Conservation (phyloP, 2,888 invertebrate genomes). For the Ariolimax columbianus region DNA sequence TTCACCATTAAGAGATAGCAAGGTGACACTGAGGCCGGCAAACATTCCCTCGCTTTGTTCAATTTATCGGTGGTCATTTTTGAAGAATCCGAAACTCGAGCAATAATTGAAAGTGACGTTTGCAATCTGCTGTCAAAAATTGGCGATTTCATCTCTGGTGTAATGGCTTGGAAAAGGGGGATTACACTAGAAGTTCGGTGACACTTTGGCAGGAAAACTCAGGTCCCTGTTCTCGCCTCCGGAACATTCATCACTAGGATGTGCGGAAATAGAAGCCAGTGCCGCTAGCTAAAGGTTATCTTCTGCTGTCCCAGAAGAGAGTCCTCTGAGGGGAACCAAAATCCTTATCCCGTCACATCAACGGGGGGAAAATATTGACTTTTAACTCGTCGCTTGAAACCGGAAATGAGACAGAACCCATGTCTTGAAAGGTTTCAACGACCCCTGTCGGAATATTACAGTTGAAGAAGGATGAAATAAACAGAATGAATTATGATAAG, state of each 20-base stretch:
- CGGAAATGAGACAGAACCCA: conserved; percentile 52
- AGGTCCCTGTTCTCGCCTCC: conserved; percentile 32
- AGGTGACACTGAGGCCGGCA: background rate
- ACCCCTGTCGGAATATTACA: conserved; percentile 27
- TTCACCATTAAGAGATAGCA: conserved; percentile 43
- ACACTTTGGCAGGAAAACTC: conserved; percentile 39
- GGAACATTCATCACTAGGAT: conserved; percentile 45
- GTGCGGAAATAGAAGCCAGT: conserved; percentile 48
- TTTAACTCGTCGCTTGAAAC: conserved; percentile 50
- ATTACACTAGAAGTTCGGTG: conserved; percentile 42
- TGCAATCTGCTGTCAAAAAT: background rate
- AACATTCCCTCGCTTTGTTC: conserved; percentile 8
- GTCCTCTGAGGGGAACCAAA: conserved; percentile 20
- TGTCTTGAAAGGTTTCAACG: conserved; percentile 47
- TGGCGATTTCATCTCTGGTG: conserved; percentile 39
- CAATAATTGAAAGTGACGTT: conserved; percentile 38
- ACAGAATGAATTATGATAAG: conserved; percentile 40
- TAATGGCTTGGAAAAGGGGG: conserved; percentile 40
- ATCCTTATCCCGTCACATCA: conserved; percentile 28
- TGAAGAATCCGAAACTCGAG: background rate
- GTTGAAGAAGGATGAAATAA: conserved; percentile 32
- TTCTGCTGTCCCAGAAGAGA: background rate
- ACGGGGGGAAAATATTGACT: conserved; percentile 51
- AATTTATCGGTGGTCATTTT: conserved; percentile 43
- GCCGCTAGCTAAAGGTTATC: conserved; percentile 46